Evolutionary conservation across 2,888 invertebrate genomes (phyloP), one percentile per base, ranked within the genome.

Genomic region (Epinotia brunnichana): DNA sequence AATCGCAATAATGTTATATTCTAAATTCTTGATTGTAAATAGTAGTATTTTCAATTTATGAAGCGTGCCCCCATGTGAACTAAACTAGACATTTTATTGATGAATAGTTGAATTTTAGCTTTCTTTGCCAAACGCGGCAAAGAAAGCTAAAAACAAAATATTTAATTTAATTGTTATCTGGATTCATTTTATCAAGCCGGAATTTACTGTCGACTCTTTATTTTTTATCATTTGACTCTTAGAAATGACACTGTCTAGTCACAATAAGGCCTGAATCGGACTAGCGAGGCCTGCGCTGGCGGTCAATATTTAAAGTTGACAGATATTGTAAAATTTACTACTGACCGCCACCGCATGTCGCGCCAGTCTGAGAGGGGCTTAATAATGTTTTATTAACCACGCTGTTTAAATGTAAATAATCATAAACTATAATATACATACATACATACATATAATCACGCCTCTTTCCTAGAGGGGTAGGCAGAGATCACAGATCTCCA

Each of bases 211-310:
- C 24, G 54, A 24, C 29, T 15, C 15, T 13, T 2, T 24, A 21
- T 21, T 15, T 54, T 24, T 54, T 2, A 54, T 19, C 5, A 4
- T 61, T 41, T 41, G 3, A 53, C 17, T 69, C 29, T 62, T 56
- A 56, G 29, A 56, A 62, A 62, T 35, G 54, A 54, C 61, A 17
- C n/a, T 51, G 44, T 62, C 69, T 69, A 62, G 54, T 69, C 54
- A 69, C 62, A 69, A 11, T 69, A 41, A 62, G 35, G n/a, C 48
- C n/a, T 41, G n/a, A n/a, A n/a, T n/a, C n/a, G n/a, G n/a, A n/a
- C n/a, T n/a, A n/a, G n/a, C n/a, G n/a, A n/a, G n/a, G n/a, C n/a
- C n/a, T n/a, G n/a, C n/a, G n/a, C n/a, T n/a, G n/a, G n/a, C n/a
- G n/a, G n/a, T n/a, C n/a, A n/a, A n/a, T n/a, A n/a, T n/a, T n/a